Base-by-base conservation (phyloP, 2,888 invertebrate genomes). In the Ophioninae sp. region DNA sequence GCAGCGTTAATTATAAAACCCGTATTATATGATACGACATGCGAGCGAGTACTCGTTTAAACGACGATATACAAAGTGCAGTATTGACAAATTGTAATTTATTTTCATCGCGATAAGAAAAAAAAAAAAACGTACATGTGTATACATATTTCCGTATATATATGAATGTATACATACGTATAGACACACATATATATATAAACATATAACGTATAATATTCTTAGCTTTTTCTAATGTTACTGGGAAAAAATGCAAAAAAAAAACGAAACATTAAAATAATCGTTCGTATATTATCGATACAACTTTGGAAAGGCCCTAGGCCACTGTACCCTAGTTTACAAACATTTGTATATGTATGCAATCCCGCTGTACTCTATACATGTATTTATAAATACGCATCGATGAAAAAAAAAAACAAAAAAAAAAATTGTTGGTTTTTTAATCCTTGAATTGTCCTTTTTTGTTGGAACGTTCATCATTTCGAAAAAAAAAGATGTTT, bases 351-450 rank as follows among this genome's bases (percentile, higher is more conserved):
- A 91, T 90, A 89, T 91, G 91, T 91, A 91, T 90, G 90, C 91
- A 89, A 89, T 85, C 89, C 90, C 79, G 79, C 79, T 92, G 90
- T 92, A 92, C 89, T 91, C 89, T 84, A 79, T 90, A 91, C 89
- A 90, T 92, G 91, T 91, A 92, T 93, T 93, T 93, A 92, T 92
- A 91, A 91, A 90, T 91, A 91, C 90, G 91, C 89, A 91, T 90
- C 89, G 89, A 90, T 91, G 88, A 90, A 89, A 88, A 91, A 86
- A 83, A 76, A 82, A 73, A 44, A 58, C 1, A 41, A 20, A 6
- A 8, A 41, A 3, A 41, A 41, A 41, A 41, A 41, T 41, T 41
- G 6, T 41, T 41, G 9, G 41, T 6, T 41, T 41, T 9, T 41
- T 51, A 13, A 51, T 51, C 51, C 51, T 51, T 51, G 51, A 51